Evolutionary conservation across 1,140 invertebrate genomes (phyloP), one percentile per base, ranked within the genome.

Genomic region (Chrysopa pallens): DNA sequence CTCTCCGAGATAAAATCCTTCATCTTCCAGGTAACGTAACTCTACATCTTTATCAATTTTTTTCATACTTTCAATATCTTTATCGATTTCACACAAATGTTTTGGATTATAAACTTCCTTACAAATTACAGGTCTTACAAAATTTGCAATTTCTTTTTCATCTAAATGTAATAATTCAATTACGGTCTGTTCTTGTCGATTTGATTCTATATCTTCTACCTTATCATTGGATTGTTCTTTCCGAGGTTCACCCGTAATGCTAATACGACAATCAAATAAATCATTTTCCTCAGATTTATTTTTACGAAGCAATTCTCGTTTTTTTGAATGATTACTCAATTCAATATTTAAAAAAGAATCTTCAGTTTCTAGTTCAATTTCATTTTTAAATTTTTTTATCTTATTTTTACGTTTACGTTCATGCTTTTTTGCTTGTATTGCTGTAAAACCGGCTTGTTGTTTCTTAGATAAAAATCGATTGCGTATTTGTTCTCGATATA

Each of bases 11-110:
- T 42, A 50, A 7, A 49, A 38, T 8, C 49, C 47, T 40, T 51
- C 51, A 14, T 52, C 47, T 45, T 48, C 42, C 9, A 52, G 42
- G 46, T 39, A 43, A 46, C 41, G 41, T 4, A 43, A 31, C 37
- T 51, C 42, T 1, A 37, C 14, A 29, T 28, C 35, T 15, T n/a
- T 33, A 9, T 47, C 15, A 31, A 23, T 13, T 15, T 39, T 38
- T 12, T 38, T 12, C 27, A 27, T 39, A 35, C 4, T n/a, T 13
- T n/a, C 9, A 35, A 35, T 11, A n/a, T n/a, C 9, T 4, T 35
- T 11, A 4, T n/a, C 9, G 33, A n/a, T n/a, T n/a, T 35, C 15
- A 13, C 37, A 9, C 15, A 38, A 13, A 38, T 13, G 3, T 38
- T 13, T 36, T 36, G 37, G 8, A 38, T n/a, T 38, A 9, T 15